Evolutionary conservation across 2,113 vertebrate species (phyloP), one percentile per base, ranked within the genome.

Genomic region (Melanotaenia duboulayi): DNA sequence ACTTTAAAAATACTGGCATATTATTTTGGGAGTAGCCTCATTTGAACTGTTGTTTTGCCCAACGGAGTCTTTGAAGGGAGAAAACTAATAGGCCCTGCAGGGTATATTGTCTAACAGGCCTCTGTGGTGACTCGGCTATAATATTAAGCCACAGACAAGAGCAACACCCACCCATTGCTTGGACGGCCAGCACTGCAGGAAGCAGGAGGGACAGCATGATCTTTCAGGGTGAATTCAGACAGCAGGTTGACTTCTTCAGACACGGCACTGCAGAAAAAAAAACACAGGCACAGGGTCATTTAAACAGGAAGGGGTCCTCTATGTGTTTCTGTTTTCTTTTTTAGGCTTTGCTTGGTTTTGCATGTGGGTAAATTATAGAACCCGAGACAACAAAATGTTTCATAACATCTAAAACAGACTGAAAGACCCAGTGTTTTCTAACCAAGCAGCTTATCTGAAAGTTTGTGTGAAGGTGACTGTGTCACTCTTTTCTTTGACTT

Each of bases 121-220:
- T 58, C 50, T 19, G 78, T 2, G 44, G 58, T 67, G 65, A 68
- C 74, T 81, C 5, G 13, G 57, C 69, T 76, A 35, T 83, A 85
- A 87, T 51, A 65, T 72, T 19, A 65, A 85, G 75, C 65, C 68
- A 78, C 2, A 44, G 37, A 22, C 37, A 59, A 44, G 32, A 32
- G 67, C 1, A 40, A 75, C 78, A 93, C 93, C 81, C 83, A 93
- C 94, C 92, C 71, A 81, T 74, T 58, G 89, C 71, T 60, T 85
- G 89, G 57, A 91, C 39, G 24, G 87, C 85, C 78, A 93, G 84
- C 84, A 93, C 84, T 7, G 74, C 23, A 10, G 74, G 60, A 82
- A 93, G 82, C 87, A 93, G 90, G 78, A 93, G 78, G 74, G 82
- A 58, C 74, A 91, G 82, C 92, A 93, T 92, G 75, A 51, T 88